Evolutionary conservation across 2,888 invertebrate genomes (phyloP).

Genomic region (Schizotus pectinicornis): DNA sequence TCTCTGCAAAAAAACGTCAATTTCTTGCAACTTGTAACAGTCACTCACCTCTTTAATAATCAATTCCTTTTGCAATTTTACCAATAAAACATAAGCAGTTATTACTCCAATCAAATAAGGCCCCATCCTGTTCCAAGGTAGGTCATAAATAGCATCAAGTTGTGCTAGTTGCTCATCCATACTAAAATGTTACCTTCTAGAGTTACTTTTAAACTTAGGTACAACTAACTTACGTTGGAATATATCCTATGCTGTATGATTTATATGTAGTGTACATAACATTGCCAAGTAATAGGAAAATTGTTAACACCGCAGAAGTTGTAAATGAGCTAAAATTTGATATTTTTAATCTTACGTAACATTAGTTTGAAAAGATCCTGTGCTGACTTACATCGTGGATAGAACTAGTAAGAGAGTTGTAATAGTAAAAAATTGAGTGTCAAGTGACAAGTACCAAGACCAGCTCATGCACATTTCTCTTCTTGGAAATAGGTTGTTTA

Average conservation of each 20-base stretch:
- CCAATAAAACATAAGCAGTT: slow-evolving; percentile 59
- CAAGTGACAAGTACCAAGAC: slow-evolving; percentile 62
- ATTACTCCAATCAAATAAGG: slow-evolving; percentile 61
- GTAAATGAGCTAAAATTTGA: slow-evolving; percentile 53
- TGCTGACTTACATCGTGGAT: slow-evolving; percentile 56
- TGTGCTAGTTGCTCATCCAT: slow-evolving; percentile 55
- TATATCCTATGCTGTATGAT: slow-evolving; percentile 54
- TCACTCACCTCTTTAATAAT: slow-evolving; percentile 43
- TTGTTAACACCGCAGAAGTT: slow-evolving; percentile 45
- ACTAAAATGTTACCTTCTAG: slow-evolving; percentile 40
- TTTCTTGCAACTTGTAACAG: background rate
- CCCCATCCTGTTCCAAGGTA: slow-evolving; percentile 61
- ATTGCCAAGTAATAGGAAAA: slow-evolving; percentile 49
- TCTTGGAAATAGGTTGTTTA: slow-evolving; percentile 59
- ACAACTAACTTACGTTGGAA: slow-evolving; percentile 57
- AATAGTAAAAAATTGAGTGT: slow-evolving; percentile 60
- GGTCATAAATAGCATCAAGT: slow-evolving; percentile 59
- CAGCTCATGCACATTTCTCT: slow-evolving; percentile 60
- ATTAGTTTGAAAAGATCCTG: background rate
- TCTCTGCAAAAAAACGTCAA: slow-evolving; percentile 27
- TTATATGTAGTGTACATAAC: slow-evolving; percentile 51
- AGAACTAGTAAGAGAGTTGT: slow-evolving; percentile 54
- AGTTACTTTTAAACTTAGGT: background rate
- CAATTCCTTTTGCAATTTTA: slow-evolving; percentile 50
- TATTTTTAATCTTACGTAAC: too few species aligned